A percentile compares a stretch with the other conserved stretches of the same genome.
Evolutionary conservation across 2,113 vertebrate species (phyloP).

Genomic region (Leucosticte australis): DNA sequence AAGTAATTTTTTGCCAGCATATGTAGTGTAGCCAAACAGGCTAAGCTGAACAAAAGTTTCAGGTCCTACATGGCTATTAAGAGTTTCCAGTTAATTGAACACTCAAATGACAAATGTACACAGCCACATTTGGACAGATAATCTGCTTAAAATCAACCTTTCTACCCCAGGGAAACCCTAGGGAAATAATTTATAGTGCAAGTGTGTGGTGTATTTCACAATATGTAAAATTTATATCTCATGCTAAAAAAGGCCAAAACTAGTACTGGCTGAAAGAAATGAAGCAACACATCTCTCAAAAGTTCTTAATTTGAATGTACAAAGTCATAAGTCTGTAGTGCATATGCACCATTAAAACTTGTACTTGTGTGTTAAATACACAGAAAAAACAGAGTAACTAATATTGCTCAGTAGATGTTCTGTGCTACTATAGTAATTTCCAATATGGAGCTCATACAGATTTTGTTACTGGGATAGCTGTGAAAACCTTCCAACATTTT

Average conservation of each 20-base stretch:
- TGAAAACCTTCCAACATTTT: not conserved
- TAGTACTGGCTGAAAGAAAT: not conserved
- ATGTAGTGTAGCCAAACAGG: not conserved
- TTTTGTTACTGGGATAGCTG: not conserved
- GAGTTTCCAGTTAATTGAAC: slow-evolving; percentile 19
- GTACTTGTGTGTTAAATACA: not conserved
- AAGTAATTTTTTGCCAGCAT: not conserved
- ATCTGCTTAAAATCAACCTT: not conserved
- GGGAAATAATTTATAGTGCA: not conserved
- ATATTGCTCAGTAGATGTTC: not conserved
- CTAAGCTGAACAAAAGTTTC: not conserved
- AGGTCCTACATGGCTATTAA: not conserved
- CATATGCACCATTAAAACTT: not conserved
- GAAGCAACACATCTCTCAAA: not conserved
- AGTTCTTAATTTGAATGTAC: not conserved
- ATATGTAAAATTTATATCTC: not conserved
- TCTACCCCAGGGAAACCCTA: not conserved
- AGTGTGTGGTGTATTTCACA: not conserved
- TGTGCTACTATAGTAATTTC: not conserved
- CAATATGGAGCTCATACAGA: not conserved
- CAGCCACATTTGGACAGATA: not conserved
- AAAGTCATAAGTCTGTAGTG: not conserved
- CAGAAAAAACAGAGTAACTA: not conserved
- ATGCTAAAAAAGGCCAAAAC: not conserved
- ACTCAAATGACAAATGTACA: not conserved